Conservation (phyloP, 1,140 invertebrate species). For the Psix sp. region DNA sequence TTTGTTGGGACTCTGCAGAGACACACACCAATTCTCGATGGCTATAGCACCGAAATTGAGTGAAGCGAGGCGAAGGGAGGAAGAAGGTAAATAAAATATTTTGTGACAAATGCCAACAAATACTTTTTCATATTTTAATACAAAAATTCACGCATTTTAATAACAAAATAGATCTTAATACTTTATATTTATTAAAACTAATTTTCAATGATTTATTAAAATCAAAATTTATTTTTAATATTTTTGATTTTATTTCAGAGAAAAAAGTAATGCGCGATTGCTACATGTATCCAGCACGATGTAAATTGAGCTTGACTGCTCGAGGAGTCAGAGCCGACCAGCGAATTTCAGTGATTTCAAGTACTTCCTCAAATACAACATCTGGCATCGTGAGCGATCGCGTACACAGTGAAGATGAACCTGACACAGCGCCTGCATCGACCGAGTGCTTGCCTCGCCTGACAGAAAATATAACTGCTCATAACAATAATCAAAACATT, state of each 20-base stretch:
- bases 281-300: conserved; percentile 80
- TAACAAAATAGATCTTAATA: no score
- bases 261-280: conserved; percentile 79
- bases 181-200: no score
- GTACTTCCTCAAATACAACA: conserved; percentile 94
- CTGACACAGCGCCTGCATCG: conserved; percentile 82
- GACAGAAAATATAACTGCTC: conserved; percentile 63
- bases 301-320: conserved; percentile 80
- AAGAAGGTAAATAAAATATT: conserved; percentile 81
- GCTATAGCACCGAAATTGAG: conserved; percentile 89
- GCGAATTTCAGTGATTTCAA: conserved; percentile 93
- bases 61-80: conserved; percentile 86
- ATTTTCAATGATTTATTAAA: no score
- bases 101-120: no score
- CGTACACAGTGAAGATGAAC: conserved; percentile 94
- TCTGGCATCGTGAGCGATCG: conserved; percentile 96
- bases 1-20: conserved; percentile 90
- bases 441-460: conserved; percentile 71
- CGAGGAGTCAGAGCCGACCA: conserved; percentile 84
- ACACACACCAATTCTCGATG: conserved; percentile 97
- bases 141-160: no score
- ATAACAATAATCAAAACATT: conserved; percentile 55
- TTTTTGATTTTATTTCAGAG: conserved; percentile 64
- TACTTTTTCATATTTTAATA: no score
- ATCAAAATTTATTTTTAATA: no score